Base-by-base conservation (phyloP, 1,140 invertebrate species). In the Sminthurides bifidus region DNA sequence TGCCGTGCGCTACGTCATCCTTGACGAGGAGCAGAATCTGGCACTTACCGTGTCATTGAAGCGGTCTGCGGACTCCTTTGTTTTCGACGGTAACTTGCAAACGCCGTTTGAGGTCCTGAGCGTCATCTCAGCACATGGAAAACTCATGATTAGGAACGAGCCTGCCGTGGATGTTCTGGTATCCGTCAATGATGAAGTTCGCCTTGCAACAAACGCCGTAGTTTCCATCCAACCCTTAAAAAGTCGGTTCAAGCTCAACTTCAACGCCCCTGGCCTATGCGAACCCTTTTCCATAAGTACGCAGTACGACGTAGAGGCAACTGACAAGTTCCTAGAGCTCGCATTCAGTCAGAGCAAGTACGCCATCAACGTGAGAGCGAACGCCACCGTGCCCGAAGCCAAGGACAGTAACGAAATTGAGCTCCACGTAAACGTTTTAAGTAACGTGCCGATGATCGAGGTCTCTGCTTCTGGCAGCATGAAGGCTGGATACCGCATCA, bases 361-460 rank as follows among this genome's bases (percentile, higher is more conserved):
- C 23, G 19, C 43, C 37, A 10, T 64, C 3, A 53, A 41, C 14
- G 41, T 61, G 10, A 53, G 41, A 8, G 41, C 48, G 3, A 17
- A 40, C 33, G 53, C 56, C 0, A 38, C 54, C 12, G 38, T 61
- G 17, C 59, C 62, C 2, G 19, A 24, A 37, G n/a, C n/a, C n/a
- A 12, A 26, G 2, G 43, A 55, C 37, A 48, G 54, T 2, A 45
- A 53, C 21, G 46, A 59, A 46, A 55, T 61, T n/a, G 59, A 61
- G 24, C 31, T 64, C 1, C 17, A 50, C 3, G 41, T 61, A 30
- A 58, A 52, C 41, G 59, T 60, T 1, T 51, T 59, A 12, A 64
- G 62, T 45, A 64, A 54, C 33, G 53, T 64, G n/a, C 59, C 62
- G 21, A 15, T 49, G 21, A 24, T 58, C 8, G 12, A 51, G 14